Conservation (phyloP, 2,113 vertebrate genomes). For the Ginglymostoma cirratum region DNA sequence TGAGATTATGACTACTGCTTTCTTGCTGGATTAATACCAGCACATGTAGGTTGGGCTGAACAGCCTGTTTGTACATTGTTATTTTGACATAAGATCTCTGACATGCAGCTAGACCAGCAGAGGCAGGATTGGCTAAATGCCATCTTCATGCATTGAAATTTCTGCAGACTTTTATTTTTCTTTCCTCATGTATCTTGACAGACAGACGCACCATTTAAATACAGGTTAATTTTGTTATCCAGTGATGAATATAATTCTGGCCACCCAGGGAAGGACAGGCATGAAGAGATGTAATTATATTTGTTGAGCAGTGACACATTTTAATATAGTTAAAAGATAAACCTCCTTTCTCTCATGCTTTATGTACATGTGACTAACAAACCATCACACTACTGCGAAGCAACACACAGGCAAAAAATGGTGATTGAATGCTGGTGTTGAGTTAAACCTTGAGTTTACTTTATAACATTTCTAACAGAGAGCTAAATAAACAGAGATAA, state of each 20-base stretch:
- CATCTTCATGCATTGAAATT: not conserved
- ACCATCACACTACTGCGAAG: not conserved
- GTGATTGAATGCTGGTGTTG: not conserved
- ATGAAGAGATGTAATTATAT: not conserved
- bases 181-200: not conserved
- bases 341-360: not conserved
- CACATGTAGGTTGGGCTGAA: not conserved
- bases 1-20: not conserved
- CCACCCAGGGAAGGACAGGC: too few relatives aligned
- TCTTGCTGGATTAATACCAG: not conserved
- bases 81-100: not conserved
- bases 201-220: not conserved
- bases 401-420: not conserved
- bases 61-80: not conserved
- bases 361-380: not conserved
- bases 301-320: not conserved
- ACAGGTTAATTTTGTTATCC: not conserved
- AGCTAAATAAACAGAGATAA: conserved; percentile 33
- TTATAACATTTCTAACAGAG: conserved; percentile 23
- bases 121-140: not conserved
- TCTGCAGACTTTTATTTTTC: not conserved
- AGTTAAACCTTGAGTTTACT: not conserved
- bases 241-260: not conserved
- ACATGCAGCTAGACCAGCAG: not conserved
- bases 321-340: not conserved